Base-by-base conservation (phyloP, 2,888 invertebrate genomes). In the Drosophila niveifrons region DNA sequence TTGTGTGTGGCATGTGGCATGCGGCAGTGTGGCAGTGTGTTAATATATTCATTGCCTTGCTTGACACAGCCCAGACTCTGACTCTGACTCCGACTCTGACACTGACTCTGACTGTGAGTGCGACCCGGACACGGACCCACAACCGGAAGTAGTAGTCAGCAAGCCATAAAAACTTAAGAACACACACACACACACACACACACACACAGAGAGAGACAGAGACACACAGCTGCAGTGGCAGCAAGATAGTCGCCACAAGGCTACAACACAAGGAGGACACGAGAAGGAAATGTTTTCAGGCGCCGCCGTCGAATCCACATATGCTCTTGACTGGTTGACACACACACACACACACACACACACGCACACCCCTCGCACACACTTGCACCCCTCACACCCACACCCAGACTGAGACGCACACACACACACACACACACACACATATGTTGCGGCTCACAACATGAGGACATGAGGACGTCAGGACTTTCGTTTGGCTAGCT, bases 11-110 rank as follows among this genome's bases (percentile, higher is more conserved):
- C 28, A 6, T 70, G 66, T 70, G 47, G n/a, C 46, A 11, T 65
- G 63, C 72, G 50, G 28, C 6, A 72, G 74, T 82, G 69, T 75
- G 70, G 72, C 72, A 78, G 73, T 88, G 80, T 84, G 86, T 78
- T 90, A 90, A 90, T 90, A 79, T 90, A 90, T 89, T 90, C 90
- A 90, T 88, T 89, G 90, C 77, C 72, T 69, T 68, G 75, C 66
- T 65, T 78, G 72, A 71, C 68, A 78, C 69, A 31, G 31, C 56
- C 50, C 72, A 31, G 47, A 43, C 62, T 31, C 59, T 61, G 61
- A 28, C 31, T 58, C 75, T 7, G 58, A 58, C 57, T 52, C 62
- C n/a, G 47, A 47, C 43, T 44, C 70, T 3, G 58, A 58, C 53
- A 47, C 62, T n/a, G 48, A 48, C 44, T 47, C 70, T 59, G 62